Conservation (phyloP, 1,140 invertebrate genomes). For the Tetramorium simillimum region DNA sequence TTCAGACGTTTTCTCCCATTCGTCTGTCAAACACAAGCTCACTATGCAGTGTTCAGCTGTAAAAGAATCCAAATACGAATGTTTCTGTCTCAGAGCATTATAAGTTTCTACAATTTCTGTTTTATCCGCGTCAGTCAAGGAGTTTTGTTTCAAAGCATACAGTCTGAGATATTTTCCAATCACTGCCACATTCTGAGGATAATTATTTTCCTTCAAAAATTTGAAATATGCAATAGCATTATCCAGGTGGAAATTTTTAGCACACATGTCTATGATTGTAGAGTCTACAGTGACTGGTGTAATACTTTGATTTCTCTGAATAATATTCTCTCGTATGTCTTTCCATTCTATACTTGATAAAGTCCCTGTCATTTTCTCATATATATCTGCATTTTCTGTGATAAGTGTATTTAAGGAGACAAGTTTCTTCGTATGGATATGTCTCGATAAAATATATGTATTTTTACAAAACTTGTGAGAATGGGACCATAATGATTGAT, state of each 20-base stretch:
- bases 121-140: constrained; percentile 84
- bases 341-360: constrained; percentile 57
- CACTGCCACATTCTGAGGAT: constrained; percentile 85
- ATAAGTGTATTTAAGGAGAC: neutral
- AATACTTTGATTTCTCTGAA: neutral
- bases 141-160: constrained; percentile 78
- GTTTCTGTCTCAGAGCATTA: constrained; percentile 85
- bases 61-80: constrained; percentile 86
- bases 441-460: too few species aligned
- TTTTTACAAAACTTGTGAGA: neutral
- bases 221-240: constrained; percentile 86
- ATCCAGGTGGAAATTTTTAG: constrained; percentile 79
- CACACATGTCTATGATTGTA: constrained; percentile 85
- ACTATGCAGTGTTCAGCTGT: constrained; percentile 87
- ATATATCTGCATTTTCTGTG: neutral
- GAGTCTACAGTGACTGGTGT: constrained; percentile 86
- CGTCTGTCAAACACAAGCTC: constrained; percentile 87
- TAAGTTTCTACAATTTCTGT: constrained; percentile 86
- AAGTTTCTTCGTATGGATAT: neutral
- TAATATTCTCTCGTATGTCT: constrained; percentile 44
- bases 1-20: constrained; percentile 87
- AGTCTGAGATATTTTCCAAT: constrained; percentile 86
- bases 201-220: constrained; percentile 84
- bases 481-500: neutral
- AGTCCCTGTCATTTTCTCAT: neutral